Conservation (phyloP, 2,888 invertebrate genomes). For the Lydus trimaculatus region DNA sequence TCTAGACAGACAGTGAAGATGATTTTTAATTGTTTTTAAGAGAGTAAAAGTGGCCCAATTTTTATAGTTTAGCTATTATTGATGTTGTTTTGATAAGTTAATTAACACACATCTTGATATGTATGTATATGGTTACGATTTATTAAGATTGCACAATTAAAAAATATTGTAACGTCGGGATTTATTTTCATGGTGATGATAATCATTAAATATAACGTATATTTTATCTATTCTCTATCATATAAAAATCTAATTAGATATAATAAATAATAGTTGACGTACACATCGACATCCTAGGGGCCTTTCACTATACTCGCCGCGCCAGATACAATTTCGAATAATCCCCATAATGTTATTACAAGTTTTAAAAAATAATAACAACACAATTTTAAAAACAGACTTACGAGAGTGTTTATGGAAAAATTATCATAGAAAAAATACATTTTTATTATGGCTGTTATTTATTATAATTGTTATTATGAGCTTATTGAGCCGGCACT, state of each 20-base stretch:
- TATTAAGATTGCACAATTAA: background rate
- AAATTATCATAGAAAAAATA: background rate
- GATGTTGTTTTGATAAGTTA: slow-evolving; percentile 5
- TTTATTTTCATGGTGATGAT: background rate
- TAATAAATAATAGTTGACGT: slow-evolving; percentile 3
- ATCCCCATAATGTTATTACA: slow-evolving; percentile 2
- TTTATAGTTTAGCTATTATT: background rate
- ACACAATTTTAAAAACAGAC: background rate
- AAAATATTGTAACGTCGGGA: background rate
- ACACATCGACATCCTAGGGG: slow-evolving; percentile 3
- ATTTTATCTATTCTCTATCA: slow-evolving; percentile 3
- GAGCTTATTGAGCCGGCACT: slow-evolving; percentile 10
- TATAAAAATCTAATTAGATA: background rate
- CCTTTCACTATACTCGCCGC: slow-evolving; percentile 4
- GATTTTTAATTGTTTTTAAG: background rate
- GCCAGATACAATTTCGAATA: background rate
- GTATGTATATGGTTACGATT: background rate
- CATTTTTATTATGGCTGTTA: slow-evolving; percentile 1
- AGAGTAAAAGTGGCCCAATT: background rate
- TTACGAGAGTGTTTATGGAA: background rate
- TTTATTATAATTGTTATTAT: slow-evolving; percentile 5
- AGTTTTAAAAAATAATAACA: background rate
- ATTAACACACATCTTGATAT: slow-evolving; percentile 1
- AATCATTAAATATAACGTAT: background rate
- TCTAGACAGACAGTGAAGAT: background rate